These are phyloP conservation scores for Eulithis prunata DNA, from an alignment of 2,888 invertebrate genomes.

Conservation along the genomic window DNA sequence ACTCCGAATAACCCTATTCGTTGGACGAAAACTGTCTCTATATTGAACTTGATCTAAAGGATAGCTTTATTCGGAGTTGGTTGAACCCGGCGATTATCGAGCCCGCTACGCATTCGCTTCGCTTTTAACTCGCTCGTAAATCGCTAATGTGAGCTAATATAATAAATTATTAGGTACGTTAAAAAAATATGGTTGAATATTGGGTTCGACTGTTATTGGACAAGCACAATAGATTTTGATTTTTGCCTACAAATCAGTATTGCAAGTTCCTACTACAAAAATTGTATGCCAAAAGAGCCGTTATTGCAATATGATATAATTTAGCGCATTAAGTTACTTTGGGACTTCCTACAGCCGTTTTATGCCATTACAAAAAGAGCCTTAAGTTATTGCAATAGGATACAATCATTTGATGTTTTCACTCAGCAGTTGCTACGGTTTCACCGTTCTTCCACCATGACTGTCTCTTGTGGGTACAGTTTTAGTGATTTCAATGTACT, in stretches of 20 bases:
- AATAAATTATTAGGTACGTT: too few relatives aligned
- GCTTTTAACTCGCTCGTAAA: too few relatives aligned
- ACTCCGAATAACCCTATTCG: too few relatives aligned
- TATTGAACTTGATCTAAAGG: too few relatives aligned
- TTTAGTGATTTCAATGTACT: constrained; percentile 92
- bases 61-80: too few relatives aligned
- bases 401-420: constrained; percentile 25
- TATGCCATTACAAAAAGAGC: constrained; percentile 25
- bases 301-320: constrained; percentile 20
- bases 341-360: constrained; percentile 9
- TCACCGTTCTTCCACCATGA: constrained; percentile 97
- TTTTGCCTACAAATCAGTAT: constrained; percentile 13
- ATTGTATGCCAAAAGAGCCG: constrained; percentile 6
- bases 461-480: constrained; percentile 96
- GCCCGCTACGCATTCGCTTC: too few relatives aligned
- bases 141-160: too few relatives aligned
- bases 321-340: constrained; percentile 11
- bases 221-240: background rate
- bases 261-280: constrained; percentile 5
- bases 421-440: constrained; percentile 38
- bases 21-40: too few relatives aligned
- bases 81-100: too few relatives aligned
- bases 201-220: constrained; percentile 3
- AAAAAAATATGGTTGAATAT: too few relatives aligned
- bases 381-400: constrained; percentile 26